Evolutionary conservation across 2,113 vertebrate genomes (phyloP).

Genomic region (Melospiza melodia): DNA sequence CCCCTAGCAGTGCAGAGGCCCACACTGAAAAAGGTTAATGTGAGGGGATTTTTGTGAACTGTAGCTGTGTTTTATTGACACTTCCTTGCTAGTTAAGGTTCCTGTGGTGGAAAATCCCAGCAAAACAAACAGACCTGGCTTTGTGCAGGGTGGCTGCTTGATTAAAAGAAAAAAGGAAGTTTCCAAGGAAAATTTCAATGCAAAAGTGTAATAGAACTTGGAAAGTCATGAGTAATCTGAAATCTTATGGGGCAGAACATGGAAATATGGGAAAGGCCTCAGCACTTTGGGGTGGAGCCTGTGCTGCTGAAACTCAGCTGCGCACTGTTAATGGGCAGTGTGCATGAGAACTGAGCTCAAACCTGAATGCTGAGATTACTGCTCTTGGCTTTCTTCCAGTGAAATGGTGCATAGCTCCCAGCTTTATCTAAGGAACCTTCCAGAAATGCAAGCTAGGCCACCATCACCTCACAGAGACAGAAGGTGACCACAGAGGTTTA

Average conservation of each 20-base stretch:
- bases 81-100: neutral
- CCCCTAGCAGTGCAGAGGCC: neutral
- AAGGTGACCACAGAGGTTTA: neutral
- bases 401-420: neutral
- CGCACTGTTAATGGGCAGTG: neutral
- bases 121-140: neutral
- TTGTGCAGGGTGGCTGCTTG: neutral
- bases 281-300: neutral
- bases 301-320: neutral
- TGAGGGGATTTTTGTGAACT: neutral
- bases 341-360: neutral
- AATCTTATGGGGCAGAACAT: neutral
- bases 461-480: neutral
- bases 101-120: neutral
- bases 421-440: neutral
- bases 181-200: neutral
- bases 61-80: neutral
- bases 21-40: neutral
- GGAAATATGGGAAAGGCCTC: neutral
- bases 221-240: neutral
- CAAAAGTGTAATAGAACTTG: neutral
- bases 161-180: neutral
- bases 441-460: neutral
- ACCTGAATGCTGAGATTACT: neutral
- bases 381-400: neutral